Base-by-base conservation (phyloP, 2,888 invertebrate genomes). In the Hirtodrosophila confusa region DNA sequence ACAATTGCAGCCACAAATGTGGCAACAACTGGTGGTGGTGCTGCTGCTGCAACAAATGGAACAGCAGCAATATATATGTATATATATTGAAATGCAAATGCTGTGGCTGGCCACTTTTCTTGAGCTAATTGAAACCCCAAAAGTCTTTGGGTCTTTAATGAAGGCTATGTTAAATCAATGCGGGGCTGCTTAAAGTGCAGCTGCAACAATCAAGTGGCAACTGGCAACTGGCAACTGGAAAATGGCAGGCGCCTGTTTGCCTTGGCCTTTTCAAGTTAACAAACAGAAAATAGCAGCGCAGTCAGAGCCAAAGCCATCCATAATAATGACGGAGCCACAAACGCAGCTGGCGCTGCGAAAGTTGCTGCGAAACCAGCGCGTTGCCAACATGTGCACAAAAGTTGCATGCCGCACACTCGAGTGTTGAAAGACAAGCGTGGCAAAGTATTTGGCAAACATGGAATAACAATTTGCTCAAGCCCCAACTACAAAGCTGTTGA, bases 391-490 rank as follows among this genome's bases (percentile, higher is more conserved):
- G 66, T 69, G 77, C 77, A 74, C 64, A 66, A 55, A 72, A 69
- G 66, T 70, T 70, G 55, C 55, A 72, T 64, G 67, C 66, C 12
- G 31, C 56, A 58, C 45, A 50, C 54, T 60, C 55, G 55, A 68
- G 62, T 51, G 62, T 63, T 49, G 78, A 69, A 76, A 57, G 78
- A 79, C 78, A 80, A 78, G 82, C 82, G 83, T 68, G 75, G 78
- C 78, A 83, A 80, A 75, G 80, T 72, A 84, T 80, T 80, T 84
- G 80, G 78, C 80, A 80, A 84, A 80, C 80, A 80, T 69, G 84
- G 74, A 80, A 80, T 80, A 80, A 80, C 84, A 80, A 80, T 80
- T 80, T 80, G 75, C 70, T 67, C 55, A 61, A 75, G 75, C 71
- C 58, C 53, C 64, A 77, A 72, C 69, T 60, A 75, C 64, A 70